Base-by-base conservation (phyloP, 2,113 vertebrate species). In the Neotragus pygmaeus region DNA sequence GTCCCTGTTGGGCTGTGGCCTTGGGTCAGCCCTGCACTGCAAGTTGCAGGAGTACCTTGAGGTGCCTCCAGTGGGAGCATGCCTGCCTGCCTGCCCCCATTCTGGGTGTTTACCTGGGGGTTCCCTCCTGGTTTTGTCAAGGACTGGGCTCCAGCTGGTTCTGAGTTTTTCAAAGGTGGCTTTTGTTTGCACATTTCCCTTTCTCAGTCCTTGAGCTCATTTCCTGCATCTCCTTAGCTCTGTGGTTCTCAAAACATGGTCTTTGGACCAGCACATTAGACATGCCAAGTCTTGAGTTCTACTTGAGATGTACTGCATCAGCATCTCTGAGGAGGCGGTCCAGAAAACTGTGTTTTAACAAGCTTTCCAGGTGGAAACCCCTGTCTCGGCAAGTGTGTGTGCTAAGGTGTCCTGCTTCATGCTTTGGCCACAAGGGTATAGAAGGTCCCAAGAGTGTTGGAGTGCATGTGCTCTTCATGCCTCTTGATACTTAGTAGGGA, bases 361-460 rank as follows among this genome's bases (percentile, higher is more conserved):
- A 75, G 16, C 16, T 62, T 45, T 23, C 2, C 13, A 28, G 27
- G n/a, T n/a, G 80, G 84, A 55, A 49, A 28, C 16, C 75, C 30
- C 47, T 36, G 81, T 15, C 36, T 45, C 25, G 8, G 62, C n/a
- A 9, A 17, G 6, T 36, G 23, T 11, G 19, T 33, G 3, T 82
- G 86, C 43, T n/a, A 9, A 43, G 47, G 16, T 11, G 1, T 53
- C 25, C 2, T 11, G 27, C 27, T 28, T 53, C 39, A 17, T 36
- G 70, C 78, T 23, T 25, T 30, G 6, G 1, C 12, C 2, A 3
- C 1, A 9, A 0, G 13, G 3, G 0, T 19, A 28, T 17, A 21
- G 83, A 88, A 36, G 45, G 43, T 7, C 49, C 66, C 66, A 73
- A 10, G 27, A 8, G 28, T 66, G 23, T 60, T 39, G 36, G 58